Base-by-base conservation (phyloP, 2,113 vertebrate species). In the Epinephelus moara region DNA sequence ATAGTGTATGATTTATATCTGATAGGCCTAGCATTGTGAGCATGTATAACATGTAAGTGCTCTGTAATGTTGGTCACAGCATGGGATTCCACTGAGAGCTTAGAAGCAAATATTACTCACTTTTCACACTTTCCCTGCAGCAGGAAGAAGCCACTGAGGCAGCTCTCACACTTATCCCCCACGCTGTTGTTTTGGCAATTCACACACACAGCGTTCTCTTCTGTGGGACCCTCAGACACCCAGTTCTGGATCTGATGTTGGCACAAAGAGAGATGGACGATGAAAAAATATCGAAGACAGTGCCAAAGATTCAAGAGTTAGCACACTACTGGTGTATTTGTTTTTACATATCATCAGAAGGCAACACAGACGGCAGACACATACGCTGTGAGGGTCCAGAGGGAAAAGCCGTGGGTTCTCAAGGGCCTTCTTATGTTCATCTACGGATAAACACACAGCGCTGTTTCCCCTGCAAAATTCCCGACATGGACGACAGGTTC, bases 101-200 rank as follows among this genome's bases (percentile, higher is more conserved):
- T 7, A 66, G 45, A 56, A 80, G 12, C 0, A 81, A 61, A 40
- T 14, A 12, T 53, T 25, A 91, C 96, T 96, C 70, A 98, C 97
- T 97, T 97, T 25, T 97, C 97, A 88, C 97, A 98, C 71, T 96
- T 97, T 8, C 95, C 96, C 4, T 97, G 96, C 76, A 98, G 94
- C 23, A 98, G 93, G 91, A 98, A 98, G 94, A 95, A 98, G 60
- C 97, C 97, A 0, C 96, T 95, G 6, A 97, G 95, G 77, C 97
- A 98, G 93, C 95, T 96, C 70, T 98, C 97, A 33, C 97, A 98
- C 70, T 96, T 97, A 89, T 98, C 97, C 8, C 97, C 97, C 0
- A 96, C 95, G 76, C 97, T 98, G 94, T 96, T 97, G 92, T 98
- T 98, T 91, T 97, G 97, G 85, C 97, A 98, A 83, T 92, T 96